phyloP scores from a whole-genome alignment of 1,140 invertebrate species.

The Philopotamus ludificatus region DNA sequence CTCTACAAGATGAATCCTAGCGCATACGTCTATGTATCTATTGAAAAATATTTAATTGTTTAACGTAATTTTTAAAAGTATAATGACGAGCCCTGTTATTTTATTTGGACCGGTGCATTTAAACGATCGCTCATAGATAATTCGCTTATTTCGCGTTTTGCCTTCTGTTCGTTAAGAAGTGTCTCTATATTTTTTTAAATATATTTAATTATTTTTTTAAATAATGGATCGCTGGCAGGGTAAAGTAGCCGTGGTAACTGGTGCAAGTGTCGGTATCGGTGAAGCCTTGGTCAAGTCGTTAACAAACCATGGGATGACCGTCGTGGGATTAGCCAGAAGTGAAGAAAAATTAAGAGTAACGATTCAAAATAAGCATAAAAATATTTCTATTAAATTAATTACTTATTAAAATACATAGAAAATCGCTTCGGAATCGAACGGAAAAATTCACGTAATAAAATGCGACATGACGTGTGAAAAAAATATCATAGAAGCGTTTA shows the following conservation, averaged over 20 bases:
- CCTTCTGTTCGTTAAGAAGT: no score
- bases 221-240: conserved; percentile 66
- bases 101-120: no score
- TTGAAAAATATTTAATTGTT: no score
- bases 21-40: no score
- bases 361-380: no score
- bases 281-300: conserved; percentile 58
- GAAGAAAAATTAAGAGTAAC: conserved; percentile 58
- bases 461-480: conserved; percentile 62
- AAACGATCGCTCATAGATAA: no score
- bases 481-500: conserved; percentile 59
- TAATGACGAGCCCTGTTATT: no score
- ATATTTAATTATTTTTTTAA: no score
- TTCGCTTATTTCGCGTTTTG: no score
- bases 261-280: conserved; percentile 71
- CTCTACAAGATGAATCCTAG: no score
- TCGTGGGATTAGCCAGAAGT: conserved; percentile 69
- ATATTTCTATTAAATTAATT: background rate
- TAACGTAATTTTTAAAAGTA: no score
- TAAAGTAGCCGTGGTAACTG: conserved; percentile 70
- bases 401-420: no score
- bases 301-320: conserved; percentile 61
- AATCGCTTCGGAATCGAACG: background rate
- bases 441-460: conserved; percentile 45
- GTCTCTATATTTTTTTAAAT: background rate